Percentiles rank a stretch among this genome's conserved stretches.
These are phyloP conservation scores for Cosmopolites sordidus DNA, from an alignment of 2,888 invertebrate species.

Conservation along the genomic window DNA sequence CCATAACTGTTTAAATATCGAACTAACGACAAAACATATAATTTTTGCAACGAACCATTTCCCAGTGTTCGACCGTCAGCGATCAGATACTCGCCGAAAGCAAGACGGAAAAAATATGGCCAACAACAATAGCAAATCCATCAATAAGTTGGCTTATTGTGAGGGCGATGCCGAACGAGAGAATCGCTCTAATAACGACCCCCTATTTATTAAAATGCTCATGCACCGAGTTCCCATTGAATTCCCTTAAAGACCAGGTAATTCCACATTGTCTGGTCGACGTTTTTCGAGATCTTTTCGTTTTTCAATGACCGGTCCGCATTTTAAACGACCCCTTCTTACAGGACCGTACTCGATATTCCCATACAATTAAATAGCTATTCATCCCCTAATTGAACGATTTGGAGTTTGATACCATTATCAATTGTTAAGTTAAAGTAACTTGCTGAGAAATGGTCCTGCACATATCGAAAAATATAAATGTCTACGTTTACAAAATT, in stretches of 20 bases:
- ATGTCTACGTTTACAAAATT: too few species aligned
- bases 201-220: constrained; percentile 20
- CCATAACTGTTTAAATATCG: too few species aligned
- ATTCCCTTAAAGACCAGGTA: constrained; percentile 9
- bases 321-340: neutral
- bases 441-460: too few species aligned
- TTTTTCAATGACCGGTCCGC: constrained; percentile 1
- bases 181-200: constrained; percentile 15
- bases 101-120: neutral
- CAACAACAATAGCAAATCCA: constrained; percentile 11
- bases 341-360: neutral
- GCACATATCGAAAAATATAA: too few species aligned
- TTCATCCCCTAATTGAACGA: too few species aligned
- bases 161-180: constrained; percentile 8
- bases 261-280: constrained; percentile 2
- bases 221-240: constrained; percentile 17
- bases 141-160: constrained; percentile 14
- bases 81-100: too few species aligned
- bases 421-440: too few species aligned
- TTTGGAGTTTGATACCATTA: too few species aligned
- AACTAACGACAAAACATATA: too few species aligned
- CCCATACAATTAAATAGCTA: neutral
- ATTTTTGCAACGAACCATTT: too few species aligned
- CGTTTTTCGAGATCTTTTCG: constrained; percentile 4
- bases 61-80: too few species aligned